These are phyloP conservation scores for Palythoa heliodiscus DNA, from an alignment of 92 coral and sea anemone genomes.

Conservation along the genomic window DNA sequence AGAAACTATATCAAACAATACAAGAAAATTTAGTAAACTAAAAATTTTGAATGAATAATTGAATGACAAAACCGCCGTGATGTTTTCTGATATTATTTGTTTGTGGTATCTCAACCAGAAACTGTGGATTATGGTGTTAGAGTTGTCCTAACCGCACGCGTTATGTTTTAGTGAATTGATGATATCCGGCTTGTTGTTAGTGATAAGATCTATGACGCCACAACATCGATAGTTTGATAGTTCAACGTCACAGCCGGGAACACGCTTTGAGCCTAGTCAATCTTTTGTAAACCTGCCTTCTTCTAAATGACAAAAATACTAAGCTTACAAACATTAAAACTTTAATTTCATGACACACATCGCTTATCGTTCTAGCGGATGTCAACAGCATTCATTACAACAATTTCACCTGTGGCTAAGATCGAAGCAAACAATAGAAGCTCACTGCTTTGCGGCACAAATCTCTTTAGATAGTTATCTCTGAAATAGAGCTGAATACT, in stretches of 20 bases:
- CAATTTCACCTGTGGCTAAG: conserved; percentile 32
- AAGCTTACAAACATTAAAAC: background rate
- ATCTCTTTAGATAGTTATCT: conserved; percentile 14
- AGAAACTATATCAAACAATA: too few relatives aligned
- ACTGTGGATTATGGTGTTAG: too few relatives aligned
- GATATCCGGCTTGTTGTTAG: background rate
- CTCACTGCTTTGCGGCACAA: conserved; percentile 4
- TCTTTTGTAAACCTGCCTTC: background rate
- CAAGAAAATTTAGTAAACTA: too few relatives aligned
- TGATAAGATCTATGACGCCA: background rate
- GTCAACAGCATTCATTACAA: background rate
- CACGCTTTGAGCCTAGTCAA: background rate
- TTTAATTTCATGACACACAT: background rate
- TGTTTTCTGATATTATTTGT: too few relatives aligned
- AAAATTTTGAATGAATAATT: too few relatives aligned
- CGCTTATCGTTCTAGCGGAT: background rate
- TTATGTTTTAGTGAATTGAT: background rate
- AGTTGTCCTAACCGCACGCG: background rate
- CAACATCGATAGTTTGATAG: background rate
- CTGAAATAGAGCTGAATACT: background rate
- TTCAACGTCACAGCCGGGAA: background rate
- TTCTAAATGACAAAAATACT: background rate
- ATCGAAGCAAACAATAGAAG: background rate
- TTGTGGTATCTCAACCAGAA: too few relatives aligned
- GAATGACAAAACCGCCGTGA: too few relatives aligned